Evolutionary conservation across 2,888 invertebrate species (phyloP).

Genomic region (Pseudococcus longispinus): DNA sequence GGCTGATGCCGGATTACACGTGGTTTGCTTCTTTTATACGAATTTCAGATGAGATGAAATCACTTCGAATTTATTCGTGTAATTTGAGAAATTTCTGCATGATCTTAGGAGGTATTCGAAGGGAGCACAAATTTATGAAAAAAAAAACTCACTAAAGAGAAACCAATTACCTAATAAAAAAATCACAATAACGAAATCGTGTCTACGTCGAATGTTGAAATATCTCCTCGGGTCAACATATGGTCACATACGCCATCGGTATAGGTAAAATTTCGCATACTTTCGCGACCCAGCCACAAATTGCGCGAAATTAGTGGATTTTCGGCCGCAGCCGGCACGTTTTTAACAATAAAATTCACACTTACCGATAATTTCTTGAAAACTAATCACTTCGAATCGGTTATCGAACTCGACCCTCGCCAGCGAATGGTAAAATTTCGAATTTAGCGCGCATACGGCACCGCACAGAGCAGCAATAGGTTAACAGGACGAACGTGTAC

Average conservation of each 20-base stretch:
- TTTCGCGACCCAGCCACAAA: background rate
- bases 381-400: background rate
- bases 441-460: conserved; percentile 48
- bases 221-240: background rate
- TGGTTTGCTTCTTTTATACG: background rate
- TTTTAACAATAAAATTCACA: background rate
- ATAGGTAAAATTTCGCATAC: background rate
- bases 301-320: background rate
- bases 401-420: background rate
- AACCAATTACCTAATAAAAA: background rate
- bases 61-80: background rate
- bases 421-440: conserved; percentile 17
- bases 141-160: background rate
- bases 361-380: conserved; percentile 46
- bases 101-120: background rate
- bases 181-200: background rate
- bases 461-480: conserved; percentile 3
- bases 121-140: background rate
- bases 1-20: background rate
- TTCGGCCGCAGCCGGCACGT: background rate
- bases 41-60: background rate
- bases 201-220: background rate
- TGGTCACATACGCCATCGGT: background rate
- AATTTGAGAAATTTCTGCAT: no score
- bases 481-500: conserved; percentile 35